These are phyloP conservation scores for Scylla paramamosain DNA, from an alignment of 1,140 invertebrate genomes.

Conservation along the genomic window DNA sequence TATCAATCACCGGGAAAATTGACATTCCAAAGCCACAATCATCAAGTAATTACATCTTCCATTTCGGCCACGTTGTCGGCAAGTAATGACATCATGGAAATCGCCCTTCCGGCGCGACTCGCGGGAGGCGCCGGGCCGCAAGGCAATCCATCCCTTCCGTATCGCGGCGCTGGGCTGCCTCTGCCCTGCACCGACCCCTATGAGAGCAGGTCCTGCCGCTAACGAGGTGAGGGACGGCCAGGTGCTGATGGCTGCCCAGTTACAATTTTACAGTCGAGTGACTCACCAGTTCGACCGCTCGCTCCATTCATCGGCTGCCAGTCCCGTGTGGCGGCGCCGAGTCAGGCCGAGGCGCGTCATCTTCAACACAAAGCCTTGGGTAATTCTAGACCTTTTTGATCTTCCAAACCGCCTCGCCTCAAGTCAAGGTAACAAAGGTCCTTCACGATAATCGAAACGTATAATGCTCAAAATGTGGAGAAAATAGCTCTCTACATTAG, in stretches of 20 bases:
- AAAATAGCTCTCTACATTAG: too few relatives aligned
- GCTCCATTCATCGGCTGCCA: too few relatives aligned
- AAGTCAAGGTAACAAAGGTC: too few relatives aligned
- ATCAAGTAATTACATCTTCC: constrained; percentile 3
- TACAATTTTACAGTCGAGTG: background rate
- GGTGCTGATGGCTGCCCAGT: background rate
- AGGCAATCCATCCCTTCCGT: background rate
- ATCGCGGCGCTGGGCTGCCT: background rate
- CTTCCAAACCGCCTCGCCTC: too few relatives aligned
- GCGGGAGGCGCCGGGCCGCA: background rate
- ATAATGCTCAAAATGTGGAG: too few relatives aligned
- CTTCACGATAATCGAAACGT: too few relatives aligned
- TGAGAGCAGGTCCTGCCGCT: background rate
- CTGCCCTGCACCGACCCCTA: background rate
- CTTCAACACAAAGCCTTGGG: too few relatives aligned
- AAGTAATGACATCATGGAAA: constrained; percentile 23
- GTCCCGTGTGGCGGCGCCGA: too few relatives aligned
- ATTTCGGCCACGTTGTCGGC: background rate
- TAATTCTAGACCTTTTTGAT: too few relatives aligned
- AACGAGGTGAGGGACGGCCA: constrained; percentile 9
- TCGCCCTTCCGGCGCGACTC: background rate
- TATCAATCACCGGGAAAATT: background rate
- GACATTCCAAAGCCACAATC: constrained; percentile 13
- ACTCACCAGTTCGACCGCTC: background rate
- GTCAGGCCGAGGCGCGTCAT: background rate